Conservation (phyloP, 23 tunicate genomes). For the Oikopleura dioica region DNA sequence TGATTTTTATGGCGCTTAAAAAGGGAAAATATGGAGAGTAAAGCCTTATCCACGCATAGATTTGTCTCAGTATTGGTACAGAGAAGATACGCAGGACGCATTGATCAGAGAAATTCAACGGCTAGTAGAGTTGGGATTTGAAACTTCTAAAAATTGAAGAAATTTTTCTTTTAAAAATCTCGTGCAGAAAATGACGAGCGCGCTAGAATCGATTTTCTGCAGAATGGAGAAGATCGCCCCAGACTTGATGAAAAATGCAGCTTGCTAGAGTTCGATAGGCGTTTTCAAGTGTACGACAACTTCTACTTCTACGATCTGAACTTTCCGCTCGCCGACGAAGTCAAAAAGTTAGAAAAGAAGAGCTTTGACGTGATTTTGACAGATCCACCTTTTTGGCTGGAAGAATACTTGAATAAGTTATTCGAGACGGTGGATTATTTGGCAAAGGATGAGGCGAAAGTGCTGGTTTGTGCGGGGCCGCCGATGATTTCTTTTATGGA, state of each 20-base stretch:
- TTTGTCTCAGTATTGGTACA: neutral
- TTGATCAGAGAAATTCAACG: neutral
- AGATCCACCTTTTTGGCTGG: neutral
- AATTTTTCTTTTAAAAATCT: too few relatives aligned
- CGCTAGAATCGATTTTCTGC: too few relatives aligned
- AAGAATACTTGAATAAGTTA: neutral
- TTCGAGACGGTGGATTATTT: neutral
- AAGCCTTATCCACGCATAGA: too few relatives aligned
- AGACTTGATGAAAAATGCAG: neutral
- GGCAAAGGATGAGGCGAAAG: neutral
- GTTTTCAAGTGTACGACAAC: too few relatives aligned
- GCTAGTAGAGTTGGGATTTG: neutral
- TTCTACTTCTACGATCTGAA: neutral
- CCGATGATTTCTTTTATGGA: neutral
- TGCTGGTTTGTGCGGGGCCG: neutral
- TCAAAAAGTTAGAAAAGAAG: neutral
- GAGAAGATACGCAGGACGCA: neutral
- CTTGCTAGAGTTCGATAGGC: neutral
- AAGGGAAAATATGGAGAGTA: too few relatives aligned
- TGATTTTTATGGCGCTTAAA: neutral
- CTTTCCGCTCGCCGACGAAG: neutral
- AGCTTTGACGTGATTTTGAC: neutral
- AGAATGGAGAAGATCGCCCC: neutral
- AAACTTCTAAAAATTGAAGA: too few relatives aligned
- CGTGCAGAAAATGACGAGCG: too few relatives aligned